Base-by-base conservation (phyloP, 2,888 invertebrate species). In the Phaedon cochleariae region DNA sequence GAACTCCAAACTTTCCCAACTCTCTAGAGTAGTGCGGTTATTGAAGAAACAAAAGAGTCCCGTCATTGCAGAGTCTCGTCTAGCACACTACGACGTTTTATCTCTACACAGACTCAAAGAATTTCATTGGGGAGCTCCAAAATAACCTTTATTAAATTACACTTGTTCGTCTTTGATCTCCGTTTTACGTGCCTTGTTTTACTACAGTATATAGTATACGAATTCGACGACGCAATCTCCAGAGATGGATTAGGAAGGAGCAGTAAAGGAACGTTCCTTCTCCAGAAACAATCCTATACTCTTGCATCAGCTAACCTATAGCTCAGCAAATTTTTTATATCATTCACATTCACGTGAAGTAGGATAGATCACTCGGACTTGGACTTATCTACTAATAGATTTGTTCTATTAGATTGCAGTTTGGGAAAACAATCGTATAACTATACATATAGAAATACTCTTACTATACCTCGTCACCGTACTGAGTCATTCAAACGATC, bases 71-170 rank as follows among this genome's bases (percentile, higher is more conserved):
- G 41, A 41, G 6, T 41, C 2, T 41, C 41, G 1, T 6, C 41
- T 41, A 15, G 41, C 41, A 15, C 26, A 26, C 20, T 46, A 18
- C 34, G 15, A 34, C 37, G 17, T 41, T 41, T 20, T n/a, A 21
- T 18, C 45, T 37, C 58, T 55, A 51, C 48, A 54, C 20, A 31
- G 26, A 48, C 52, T 52, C 58, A 65, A 65, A 65, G 65, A 62
- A 51, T 52, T 52, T 20, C 57, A 34, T 48, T 29, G 37, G 58
- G 54, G 53, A 53, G 55, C 41, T 51, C 62, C 54, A 53, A 62
- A 66, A 65, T 59, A 55, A 66, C 59, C 59, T 66, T 62, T 59
- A 66, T 66, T 59, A 54, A 62, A 66, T 62, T 59, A 66, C 57
- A 59, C 66, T 66, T 55, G 54, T 62, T 62, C 62, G 37, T 53